Evolutionary conservation across 2,888 invertebrate genomes (phyloP).

Genomic region (Netelia inedita): DNA sequence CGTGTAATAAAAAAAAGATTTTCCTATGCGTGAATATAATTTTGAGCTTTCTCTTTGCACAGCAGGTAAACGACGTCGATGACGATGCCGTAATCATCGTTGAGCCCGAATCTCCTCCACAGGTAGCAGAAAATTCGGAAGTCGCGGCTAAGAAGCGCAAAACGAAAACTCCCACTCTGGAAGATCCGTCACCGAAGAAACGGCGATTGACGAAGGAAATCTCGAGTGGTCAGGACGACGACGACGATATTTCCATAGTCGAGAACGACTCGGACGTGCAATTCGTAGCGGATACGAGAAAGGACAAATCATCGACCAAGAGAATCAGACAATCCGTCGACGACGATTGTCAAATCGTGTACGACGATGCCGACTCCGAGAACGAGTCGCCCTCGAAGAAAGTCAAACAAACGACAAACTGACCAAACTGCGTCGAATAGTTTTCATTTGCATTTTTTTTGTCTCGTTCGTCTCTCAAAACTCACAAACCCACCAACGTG

Average conservation of each 20-base stretch:
- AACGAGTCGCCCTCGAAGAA: conserved; percentile 61
- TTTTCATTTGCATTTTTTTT: conserved; percentile 19
- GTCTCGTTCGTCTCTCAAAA: background rate
- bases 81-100: conserved; percentile 74
- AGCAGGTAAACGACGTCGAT: conserved; percentile 71
- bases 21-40: too few relatives aligned
- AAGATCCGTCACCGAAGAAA: conserved; percentile 75
- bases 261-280: conserved; percentile 60
- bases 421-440: conserved; percentile 8
- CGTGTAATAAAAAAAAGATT: too few relatives aligned
- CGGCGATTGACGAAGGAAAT: conserved; percentile 74
- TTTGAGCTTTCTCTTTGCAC: background rate
- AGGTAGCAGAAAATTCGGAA: conserved; percentile 47
- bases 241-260: conserved; percentile 67
- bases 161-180: conserved; percentile 68
- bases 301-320: conserved; percentile 59
- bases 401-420: conserved; percentile 58
- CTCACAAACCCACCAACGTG: background rate
- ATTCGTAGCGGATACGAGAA: conserved; percentile 35
- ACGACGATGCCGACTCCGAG: conserved; percentile 74
- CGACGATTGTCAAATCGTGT: conserved; percentile 80
- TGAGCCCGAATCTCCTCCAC: conserved; percentile 72
- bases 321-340: conserved; percentile 65
- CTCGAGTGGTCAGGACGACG: conserved; percentile 61
- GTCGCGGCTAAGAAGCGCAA: conserved; percentile 80